A percentile compares a stretch with the other conserved stretches of the same genome.
Evolutionary conservation across 2,797 vertebrate genomes (phyloP).

Genomic region (Anabas testudineus): DNA sequence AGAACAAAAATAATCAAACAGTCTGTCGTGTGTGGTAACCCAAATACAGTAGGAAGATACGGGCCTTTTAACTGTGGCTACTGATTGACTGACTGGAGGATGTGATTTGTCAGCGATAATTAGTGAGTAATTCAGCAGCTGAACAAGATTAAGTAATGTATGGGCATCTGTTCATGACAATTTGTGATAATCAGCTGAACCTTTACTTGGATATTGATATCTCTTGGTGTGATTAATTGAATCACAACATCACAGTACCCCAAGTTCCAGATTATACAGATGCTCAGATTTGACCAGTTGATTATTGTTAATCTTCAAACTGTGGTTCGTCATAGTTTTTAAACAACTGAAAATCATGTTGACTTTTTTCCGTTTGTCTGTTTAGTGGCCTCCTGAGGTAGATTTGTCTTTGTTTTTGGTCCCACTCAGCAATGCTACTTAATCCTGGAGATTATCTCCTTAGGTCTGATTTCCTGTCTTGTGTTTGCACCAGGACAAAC

Average conservation of each 20-base stretch:
- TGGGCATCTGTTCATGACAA: not conserved
- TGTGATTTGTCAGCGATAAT: not conserved
- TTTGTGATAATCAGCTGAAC: conserved; percentile 1
- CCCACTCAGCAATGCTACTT: not conserved
- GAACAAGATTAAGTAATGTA: conserved; percentile 1
- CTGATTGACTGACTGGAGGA: not conserved
- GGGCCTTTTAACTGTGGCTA: too few relatives aligned
- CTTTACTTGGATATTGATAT: too few relatives aligned
- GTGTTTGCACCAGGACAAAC: not conserved
- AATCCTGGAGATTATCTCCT: not conserved
- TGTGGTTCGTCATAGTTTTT: too few relatives aligned
- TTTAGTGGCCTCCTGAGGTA: not conserved
- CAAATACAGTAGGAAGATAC: not conserved
- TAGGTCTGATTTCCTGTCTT: not conserved
- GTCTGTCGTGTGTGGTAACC: too few relatives aligned
- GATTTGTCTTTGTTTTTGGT: not conserved
- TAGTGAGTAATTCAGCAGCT: not conserved
- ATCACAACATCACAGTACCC: too few relatives aligned
- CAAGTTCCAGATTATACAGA: not conserved
- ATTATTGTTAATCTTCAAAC: too few relatives aligned
- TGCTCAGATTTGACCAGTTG: not conserved
- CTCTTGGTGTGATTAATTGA: not conserved
- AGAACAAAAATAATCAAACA: too few relatives aligned
- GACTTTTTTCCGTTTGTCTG: not conserved
- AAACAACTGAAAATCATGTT: too few relatives aligned